Percentiles rank a stretch among this genome's conserved stretches.
phyloP scores from a whole-genome alignment of 2,888 invertebrate species.

The Mythimna ferrago region DNA sequence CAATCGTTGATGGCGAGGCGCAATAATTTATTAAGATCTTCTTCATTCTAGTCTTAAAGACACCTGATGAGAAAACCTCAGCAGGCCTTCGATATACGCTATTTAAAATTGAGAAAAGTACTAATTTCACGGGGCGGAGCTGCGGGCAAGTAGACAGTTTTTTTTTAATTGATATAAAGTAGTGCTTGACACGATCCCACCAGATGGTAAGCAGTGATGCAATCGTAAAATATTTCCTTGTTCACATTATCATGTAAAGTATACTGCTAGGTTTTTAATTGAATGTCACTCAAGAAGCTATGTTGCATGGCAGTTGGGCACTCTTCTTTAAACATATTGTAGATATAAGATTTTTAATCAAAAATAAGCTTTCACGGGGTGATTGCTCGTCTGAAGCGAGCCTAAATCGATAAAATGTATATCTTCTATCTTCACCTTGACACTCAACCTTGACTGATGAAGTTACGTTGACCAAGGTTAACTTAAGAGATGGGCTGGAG shows the following conservation, averaged over 20 bases:
- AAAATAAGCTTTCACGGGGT: slow-evolving; percentile 27
- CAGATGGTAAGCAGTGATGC: too few relatives aligned
- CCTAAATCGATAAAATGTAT: slow-evolving; percentile 25
- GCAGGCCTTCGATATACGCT: too few relatives aligned
- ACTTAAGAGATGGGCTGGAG: background rate
- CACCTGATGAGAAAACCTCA: too few relatives aligned
- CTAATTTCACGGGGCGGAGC: too few relatives aligned
- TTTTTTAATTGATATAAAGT: too few relatives aligned
- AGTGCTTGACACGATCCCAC: too few relatives aligned
- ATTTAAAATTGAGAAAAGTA: too few relatives aligned
- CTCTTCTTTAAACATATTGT: background rate
- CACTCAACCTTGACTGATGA: slow-evolving; percentile 33
- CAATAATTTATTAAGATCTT: too few relatives aligned
- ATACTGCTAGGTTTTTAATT: background rate
- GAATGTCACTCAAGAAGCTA: slow-evolving; percentile 8
- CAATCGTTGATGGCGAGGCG: too few relatives aligned
- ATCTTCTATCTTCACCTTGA: background rate
- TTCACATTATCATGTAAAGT: slow-evolving; percentile 9
- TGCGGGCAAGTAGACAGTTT: too few relatives aligned
- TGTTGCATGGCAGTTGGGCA: slow-evolving; percentile 1
- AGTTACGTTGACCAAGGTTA: slow-evolving; percentile 31
- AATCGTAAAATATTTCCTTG: slow-evolving; percentile 10
- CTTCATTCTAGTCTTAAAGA: too few relatives aligned
- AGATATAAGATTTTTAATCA: slow-evolving; percentile 17
- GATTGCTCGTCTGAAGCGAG: slow-evolving; percentile 11